Percentiles rank a stretch among this genome's conserved stretches.
Conservation (phyloP, 1,140 invertebrate species). For the Drosophila fuyamai region DNA sequence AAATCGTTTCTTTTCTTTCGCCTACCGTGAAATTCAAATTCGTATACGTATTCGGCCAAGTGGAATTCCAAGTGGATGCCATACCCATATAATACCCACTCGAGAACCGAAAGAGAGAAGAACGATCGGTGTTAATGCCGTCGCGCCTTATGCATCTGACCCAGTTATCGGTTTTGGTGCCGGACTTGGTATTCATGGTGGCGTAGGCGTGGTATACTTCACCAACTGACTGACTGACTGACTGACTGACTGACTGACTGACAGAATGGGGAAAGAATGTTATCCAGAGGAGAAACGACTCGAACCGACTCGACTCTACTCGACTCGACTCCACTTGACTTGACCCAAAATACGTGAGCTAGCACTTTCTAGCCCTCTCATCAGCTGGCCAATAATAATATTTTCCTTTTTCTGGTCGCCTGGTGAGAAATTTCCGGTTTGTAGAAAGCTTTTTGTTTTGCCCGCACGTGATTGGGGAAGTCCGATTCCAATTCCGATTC, state of each 20-base stretch:
- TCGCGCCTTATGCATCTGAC: conserved; percentile 81
- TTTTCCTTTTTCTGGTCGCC: conserved; percentile 4
- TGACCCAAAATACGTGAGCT: conserved; percentile 63
- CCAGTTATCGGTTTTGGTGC: conserved; percentile 72
- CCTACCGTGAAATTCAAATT: conserved; percentile 56
- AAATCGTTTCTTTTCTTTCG: conserved; percentile 58
- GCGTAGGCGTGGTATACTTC: conserved; percentile 63
- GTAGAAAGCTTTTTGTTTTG: conserved; percentile 37
- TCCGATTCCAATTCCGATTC: conserved; percentile 13
- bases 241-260: no score
- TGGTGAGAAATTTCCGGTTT: conserved; percentile 70
- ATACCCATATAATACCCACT: neutral
- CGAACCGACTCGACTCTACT: neutral
- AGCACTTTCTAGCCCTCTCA: conserved; percentile 23
- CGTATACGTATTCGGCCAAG: conserved; percentile 19
- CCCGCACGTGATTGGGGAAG: conserved; percentile 50
- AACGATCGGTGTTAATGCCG: conserved; percentile 47
- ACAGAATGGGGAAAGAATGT: conserved; percentile 39
- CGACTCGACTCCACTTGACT: neutral
- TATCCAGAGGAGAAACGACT: conserved; percentile 25
- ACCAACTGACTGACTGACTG: no score
- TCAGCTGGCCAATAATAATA: conserved; percentile 20
- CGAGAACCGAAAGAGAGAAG: conserved; percentile 33
- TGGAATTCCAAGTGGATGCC: conserved; percentile 38
- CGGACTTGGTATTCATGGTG: conserved; percentile 78